Base-by-base conservation (phyloP, 2,888 invertebrate species). In the Cataglyphis altisquamis region DNA sequence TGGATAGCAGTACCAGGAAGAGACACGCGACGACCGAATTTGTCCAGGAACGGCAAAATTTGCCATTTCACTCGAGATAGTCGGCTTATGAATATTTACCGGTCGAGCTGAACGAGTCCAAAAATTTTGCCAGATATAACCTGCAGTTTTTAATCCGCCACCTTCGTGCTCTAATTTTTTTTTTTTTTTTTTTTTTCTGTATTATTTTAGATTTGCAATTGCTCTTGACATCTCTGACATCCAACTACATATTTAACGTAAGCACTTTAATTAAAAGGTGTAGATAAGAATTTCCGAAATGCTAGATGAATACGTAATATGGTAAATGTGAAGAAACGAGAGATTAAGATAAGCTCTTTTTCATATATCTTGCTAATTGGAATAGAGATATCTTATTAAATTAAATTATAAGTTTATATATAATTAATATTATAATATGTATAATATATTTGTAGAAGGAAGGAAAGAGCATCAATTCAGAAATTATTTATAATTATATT, bases 21-120 rank as follows among this genome's bases (percentile, higher is more conserved):
- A 81, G 78, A 63, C 80, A 81, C 80, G 80, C 63, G 81, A 81
- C 29, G 15, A 77, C 80, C 63, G 81, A 81, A 81, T 81, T 81
- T 39, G 80, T 29, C 64, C 80, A 52, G 81, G 29, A 77, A 81
- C 52, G 55, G 39, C 21, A 25, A 39, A 78, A 81, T 25, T 78
- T 73, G 36, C 45, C 18, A n/a, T 80, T 80, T 45, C 74, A 45
- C 45, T 52, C 80, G 52, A 60, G 52, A 73, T 80, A 45, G 41
- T 73, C 52, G 18, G 63, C 77, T 80, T 80, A 77, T 81, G 81
- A 81, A 81, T 77, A 81, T 81, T 81, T 81, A 77, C 41, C 36
- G 45, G 39, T 77, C 39, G 48, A 48, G n/a, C 39, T 10, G 21
- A 60, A 48, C 32, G 60, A 15, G 21, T 32, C 39, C 29, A 39